Evolutionary conservation across 1,140 invertebrate species (phyloP), one percentile per base, ranked within the genome.

Genomic region (Agrypnia vestita): DNA sequence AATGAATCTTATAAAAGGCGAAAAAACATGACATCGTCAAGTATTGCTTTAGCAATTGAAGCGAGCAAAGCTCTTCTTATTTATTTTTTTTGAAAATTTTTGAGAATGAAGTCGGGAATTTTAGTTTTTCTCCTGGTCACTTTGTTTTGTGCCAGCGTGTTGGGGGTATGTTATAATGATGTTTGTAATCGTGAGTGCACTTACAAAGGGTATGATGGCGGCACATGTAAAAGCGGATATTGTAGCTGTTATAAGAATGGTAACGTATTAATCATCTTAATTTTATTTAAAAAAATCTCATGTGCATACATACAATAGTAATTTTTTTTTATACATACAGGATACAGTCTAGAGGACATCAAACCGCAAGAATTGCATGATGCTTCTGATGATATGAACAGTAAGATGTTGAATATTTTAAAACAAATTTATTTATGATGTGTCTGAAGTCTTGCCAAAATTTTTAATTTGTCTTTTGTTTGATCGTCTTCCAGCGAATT

Each of bases 161-260:
- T 15, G 3, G 64, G 43, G 17, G n/a, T 12, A n/a, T 69, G 64
- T 69, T 6, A 11, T 17, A 15, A 47, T 46, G 64, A 69, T 47
- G 43, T 46, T 69, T 69, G 64, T 17, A 47, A 73, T 25, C 49
- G 35, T 21, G 47, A 73, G 10, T 73, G 69, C 21, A 19, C 13
- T n/a, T 21, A 11, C 9, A 73, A 25, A 53, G 47, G 47, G 17
- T 73, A 53, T 21, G 69, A 73, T 7, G 17, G 12, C 6, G 69
- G 69, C 4, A 53, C 17, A 53, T 73, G 69, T 73, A 4, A 53
- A 25, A n/a, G 9, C 4, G 69, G 46, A 8, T n/a, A 4, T 11
- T 73, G 69, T 21, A 11, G 19, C 13, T 73, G 69, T 44, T 56
- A 59, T 15, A 35, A 75, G 59, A 75, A 15, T 43, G 72, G 72